These are phyloP conservation scores for Synanthedon andrenaeformis DNA, from an alignment of 2,888 invertebrate genomes.

Conservation along the genomic window DNA sequence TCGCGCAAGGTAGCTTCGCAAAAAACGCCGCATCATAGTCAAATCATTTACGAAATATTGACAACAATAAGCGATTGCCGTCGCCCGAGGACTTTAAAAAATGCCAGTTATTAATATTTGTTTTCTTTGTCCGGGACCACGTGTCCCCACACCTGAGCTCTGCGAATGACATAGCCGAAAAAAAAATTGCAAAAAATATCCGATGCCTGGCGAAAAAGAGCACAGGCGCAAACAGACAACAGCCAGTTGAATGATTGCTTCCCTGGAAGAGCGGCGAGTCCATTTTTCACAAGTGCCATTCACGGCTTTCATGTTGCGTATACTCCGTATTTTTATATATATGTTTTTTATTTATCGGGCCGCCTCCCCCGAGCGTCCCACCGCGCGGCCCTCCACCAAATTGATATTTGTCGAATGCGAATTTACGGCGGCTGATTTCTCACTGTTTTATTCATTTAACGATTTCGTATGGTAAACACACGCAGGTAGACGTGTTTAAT, in stretches of 20 bases:
- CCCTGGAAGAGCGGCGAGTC: constrained; percentile 69
- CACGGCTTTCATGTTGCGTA: constrained; percentile 64
- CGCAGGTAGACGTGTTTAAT: constrained; percentile 68
- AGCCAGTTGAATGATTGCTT: constrained; percentile 70
- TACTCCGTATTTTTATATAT: constrained; percentile 60
- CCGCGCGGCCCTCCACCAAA: constrained; percentile 43
- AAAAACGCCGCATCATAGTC: constrained; percentile 63
- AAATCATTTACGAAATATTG: constrained; percentile 70
- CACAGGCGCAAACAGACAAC: constrained; percentile 68
- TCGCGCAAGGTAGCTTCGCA: constrained; percentile 34
- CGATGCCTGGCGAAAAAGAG: constrained; percentile 57
- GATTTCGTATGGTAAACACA: constrained; percentile 65
- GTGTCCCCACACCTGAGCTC: constrained; percentile 67
- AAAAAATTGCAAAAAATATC: constrained; percentile 57
- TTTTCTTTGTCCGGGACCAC: constrained; percentile 64
- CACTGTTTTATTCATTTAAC: constrained; percentile 69
- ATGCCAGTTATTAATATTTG: constrained; percentile 69
- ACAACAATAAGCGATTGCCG: constrained; percentile 61
- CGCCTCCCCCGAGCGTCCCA: constrained; percentile 23
- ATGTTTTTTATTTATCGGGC: constrained; percentile 48
- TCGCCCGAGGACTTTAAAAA: constrained; percentile 58
- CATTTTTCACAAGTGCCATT: constrained; percentile 72
- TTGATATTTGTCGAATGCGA: constrained; percentile 64
- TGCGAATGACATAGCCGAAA: constrained; percentile 63
- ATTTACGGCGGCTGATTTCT: constrained; percentile 57